Conservation (phyloP, 2,888 invertebrate genomes). For the Odontomyia ornata region DNA sequence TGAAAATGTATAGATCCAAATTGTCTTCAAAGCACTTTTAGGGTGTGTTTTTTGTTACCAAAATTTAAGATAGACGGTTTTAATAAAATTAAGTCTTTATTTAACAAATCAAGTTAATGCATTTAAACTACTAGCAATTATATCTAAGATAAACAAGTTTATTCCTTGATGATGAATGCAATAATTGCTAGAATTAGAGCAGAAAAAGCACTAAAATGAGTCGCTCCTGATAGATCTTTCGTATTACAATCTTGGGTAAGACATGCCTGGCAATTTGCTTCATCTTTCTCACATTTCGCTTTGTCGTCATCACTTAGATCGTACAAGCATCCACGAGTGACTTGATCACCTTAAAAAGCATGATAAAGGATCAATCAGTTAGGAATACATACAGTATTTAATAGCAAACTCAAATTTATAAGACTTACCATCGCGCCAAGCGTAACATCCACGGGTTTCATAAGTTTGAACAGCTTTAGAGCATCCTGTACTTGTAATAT, state of each 20-base stretch:
- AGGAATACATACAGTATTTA: too few relatives aligned
- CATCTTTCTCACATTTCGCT: slow-evolving; percentile 28
- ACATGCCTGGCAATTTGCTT: slow-evolving; percentile 13
- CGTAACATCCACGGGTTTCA: slow-evolving; percentile 52
- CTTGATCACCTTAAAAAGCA: slow-evolving; percentile 38
- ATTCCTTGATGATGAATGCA: neutral
- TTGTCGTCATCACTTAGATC: slow-evolving; percentile 41
- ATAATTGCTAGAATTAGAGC: slow-evolving; percentile 3
- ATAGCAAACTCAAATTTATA: too few relatives aligned
- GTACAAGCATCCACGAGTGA: slow-evolving; percentile 49
- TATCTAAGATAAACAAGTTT: neutral
- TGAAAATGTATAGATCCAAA: too few relatives aligned
- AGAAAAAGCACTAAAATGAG: neutral
- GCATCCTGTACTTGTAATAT: neutral
- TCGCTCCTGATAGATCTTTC: neutral
- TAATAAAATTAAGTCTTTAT: neutral
- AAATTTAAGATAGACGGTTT: neutral
- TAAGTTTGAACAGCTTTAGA: slow-evolving; percentile 23
- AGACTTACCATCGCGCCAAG: slow-evolving; percentile 49
- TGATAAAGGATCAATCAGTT: too few relatives aligned
- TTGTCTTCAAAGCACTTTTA: too few relatives aligned
- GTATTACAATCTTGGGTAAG: slow-evolving; percentile 11
- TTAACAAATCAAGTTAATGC: neutral
- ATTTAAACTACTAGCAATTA: neutral
- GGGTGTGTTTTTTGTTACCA: too few relatives aligned